A percentile compares a stretch with the other conserved stretches of the same genome.
Conservation (phyloP, 1,140 invertebrate genomes). For the Solenopsis invicta region DNA sequence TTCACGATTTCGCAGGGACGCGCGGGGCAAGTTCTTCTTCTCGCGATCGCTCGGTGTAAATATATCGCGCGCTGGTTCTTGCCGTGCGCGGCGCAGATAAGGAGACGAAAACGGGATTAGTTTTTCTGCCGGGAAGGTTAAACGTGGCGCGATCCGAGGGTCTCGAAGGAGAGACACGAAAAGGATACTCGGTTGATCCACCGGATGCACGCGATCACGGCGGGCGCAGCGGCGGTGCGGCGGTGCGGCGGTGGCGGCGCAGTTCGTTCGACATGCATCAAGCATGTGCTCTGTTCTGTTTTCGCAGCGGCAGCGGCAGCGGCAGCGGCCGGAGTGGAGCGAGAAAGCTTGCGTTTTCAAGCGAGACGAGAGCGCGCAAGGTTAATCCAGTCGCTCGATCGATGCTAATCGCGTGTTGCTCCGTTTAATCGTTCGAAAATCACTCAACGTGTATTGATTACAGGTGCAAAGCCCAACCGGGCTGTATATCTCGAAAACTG, state of each 20-base stretch:
- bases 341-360: conserved; percentile 53
- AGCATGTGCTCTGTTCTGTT: conserved; percentile 33
- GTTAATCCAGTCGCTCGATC: conserved; percentile 62
- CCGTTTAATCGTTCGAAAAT: conserved; percentile 66
- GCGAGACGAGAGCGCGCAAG: conserved; percentile 52
- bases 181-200: conserved; percentile 21
- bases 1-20: conserved; percentile 14
- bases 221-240: too few relatives aligned
- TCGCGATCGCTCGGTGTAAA: neutral
- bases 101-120: conserved; percentile 1
- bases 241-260: neutral
- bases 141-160: conserved; percentile 28
- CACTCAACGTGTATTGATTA: conserved; percentile 18
- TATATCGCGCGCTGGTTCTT: neutral
- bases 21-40: neutral
- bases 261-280: conserved; percentile 30
- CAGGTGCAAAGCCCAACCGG: neutral
- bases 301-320: too few relatives aligned
- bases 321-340: too few relatives aligned
- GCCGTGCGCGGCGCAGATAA: neutral
- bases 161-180: conserved; percentile 20
- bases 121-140: conserved; percentile 49
- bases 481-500: neutral
- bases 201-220: conserved; percentile 66
- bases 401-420: conserved; percentile 47